Conservation (phyloP, 2,797 vertebrate species). For the Otolemur crassicaudatus region DNA sequence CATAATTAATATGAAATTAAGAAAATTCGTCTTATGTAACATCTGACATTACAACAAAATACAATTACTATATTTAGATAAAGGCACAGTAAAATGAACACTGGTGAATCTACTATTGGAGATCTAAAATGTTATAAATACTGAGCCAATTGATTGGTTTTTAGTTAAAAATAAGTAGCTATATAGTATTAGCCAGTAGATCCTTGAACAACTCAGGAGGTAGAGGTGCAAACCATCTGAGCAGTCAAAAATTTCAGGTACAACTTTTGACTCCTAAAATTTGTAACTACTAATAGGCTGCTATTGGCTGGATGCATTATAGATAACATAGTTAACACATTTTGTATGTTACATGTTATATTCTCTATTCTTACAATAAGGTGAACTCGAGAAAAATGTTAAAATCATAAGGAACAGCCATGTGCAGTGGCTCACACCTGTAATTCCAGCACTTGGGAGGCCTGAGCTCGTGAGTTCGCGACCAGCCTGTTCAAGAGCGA, state of each 20-base stretch:
- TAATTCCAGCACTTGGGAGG: too few species aligned
- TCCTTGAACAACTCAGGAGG: neutral
- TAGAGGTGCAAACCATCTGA: neutral
- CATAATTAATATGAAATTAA: too few species aligned
- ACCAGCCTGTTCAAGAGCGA: too few species aligned
- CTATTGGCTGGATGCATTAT: neutral
- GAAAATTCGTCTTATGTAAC: neutral
- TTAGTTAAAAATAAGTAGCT: neutral
- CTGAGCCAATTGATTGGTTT: neutral
- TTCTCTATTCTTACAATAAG: neutral
- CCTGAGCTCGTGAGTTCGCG: too few species aligned
- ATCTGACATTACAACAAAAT: neutral
- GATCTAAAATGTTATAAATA: neutral
- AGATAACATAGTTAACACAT: neutral
- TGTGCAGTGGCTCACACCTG: too few species aligned
- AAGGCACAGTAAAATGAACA: conserved; percentile 22
- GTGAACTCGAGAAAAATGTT: neutral
- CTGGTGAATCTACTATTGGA: neutral
- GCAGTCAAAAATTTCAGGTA: neutral
- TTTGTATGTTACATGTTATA: neutral
- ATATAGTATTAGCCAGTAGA: neutral
- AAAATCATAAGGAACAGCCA: neutral
- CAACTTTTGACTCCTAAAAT: neutral
- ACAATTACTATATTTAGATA: neutral
- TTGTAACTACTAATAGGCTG: neutral